Evolutionary conservation across 2,797 vertebrate species (phyloP).

Genomic region (Meda fulgida): DNA sequence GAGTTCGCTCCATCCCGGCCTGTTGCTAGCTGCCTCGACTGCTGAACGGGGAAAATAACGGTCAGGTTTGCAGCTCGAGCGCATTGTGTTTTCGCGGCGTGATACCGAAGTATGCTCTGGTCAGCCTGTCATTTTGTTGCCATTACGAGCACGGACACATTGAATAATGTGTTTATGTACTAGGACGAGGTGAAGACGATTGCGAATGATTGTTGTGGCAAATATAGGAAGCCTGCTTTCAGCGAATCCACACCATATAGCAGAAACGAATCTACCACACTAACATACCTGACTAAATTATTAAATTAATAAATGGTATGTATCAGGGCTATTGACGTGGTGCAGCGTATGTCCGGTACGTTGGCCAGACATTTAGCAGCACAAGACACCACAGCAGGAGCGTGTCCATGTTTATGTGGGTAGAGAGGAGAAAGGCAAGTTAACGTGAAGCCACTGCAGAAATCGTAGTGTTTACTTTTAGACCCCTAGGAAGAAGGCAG

Average conservation of each 20-base stretch:
- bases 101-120: background rate
- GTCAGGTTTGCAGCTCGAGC: constrained; percentile 46
- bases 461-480: constrained; percentile 18
- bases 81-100: constrained; percentile 47
- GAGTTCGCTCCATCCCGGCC: constrained; percentile 62
- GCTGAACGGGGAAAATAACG: constrained; percentile 58
- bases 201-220: constrained; percentile 15
- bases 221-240: constrained; percentile 8
- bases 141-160: background rate
- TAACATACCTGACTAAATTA: background rate
- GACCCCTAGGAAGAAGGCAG: constrained; percentile 6
- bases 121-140: background rate
- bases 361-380: background rate
- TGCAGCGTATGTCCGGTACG: background rate
- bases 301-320: background rate
- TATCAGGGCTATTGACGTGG: background rate
- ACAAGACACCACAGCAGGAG: constrained; percentile 16
- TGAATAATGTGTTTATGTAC: background rate
- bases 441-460: constrained; percentile 24
- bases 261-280: background rate
- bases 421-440: constrained; percentile 24
- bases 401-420: constrained; percentile 36
- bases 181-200: background rate
- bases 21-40: constrained; percentile 62
- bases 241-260: background rate